Evolutionary conservation across 1,140 invertebrate genomes (phyloP).

Genomic region (Lineus longissimus): DNA sequence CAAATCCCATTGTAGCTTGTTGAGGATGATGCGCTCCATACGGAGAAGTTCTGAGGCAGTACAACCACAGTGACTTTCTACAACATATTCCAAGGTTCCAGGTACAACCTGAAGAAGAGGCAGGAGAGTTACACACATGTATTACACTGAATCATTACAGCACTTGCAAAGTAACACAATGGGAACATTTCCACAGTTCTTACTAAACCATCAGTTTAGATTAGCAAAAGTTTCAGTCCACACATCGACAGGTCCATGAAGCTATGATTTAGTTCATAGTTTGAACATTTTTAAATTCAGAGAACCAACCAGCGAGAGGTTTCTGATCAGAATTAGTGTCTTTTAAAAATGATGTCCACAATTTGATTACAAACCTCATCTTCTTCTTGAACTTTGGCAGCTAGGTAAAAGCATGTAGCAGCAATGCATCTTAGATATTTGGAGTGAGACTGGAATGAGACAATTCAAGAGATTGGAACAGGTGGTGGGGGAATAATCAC

Average conservation of each 20-base stretch:
- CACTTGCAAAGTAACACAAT: neutral
- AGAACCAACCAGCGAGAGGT: neutral
- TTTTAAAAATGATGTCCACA: neutral
- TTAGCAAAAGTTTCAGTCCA: neutral
- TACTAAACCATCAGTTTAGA: neutral
- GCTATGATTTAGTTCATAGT: neutral
- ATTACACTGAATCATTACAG: neutral
- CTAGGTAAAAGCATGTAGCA: conserved; percentile 50
- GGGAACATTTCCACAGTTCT: neutral
- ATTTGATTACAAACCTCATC: conserved; percentile 41
- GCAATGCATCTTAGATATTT: conserved; percentile 53
- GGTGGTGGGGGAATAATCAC: too few species aligned
- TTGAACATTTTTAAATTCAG: neutral
- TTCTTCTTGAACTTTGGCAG: conserved; percentile 54
- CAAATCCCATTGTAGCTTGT: conserved; percentile 50
- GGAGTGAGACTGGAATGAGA: conserved; percentile 41
- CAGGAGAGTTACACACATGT: neutral
- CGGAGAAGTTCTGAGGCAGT: conserved; percentile 49
- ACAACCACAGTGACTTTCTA: conserved; percentile 46
- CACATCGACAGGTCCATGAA: neutral
- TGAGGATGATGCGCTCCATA: conserved; percentile 51
- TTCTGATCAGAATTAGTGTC: neutral
- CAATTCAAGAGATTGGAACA: neutral
- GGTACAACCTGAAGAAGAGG: conserved; percentile 44
- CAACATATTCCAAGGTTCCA: conserved; percentile 46